Conservation (phyloP, 53 echinoderm and acorn worm species). For the Holothuria scabra region DNA sequence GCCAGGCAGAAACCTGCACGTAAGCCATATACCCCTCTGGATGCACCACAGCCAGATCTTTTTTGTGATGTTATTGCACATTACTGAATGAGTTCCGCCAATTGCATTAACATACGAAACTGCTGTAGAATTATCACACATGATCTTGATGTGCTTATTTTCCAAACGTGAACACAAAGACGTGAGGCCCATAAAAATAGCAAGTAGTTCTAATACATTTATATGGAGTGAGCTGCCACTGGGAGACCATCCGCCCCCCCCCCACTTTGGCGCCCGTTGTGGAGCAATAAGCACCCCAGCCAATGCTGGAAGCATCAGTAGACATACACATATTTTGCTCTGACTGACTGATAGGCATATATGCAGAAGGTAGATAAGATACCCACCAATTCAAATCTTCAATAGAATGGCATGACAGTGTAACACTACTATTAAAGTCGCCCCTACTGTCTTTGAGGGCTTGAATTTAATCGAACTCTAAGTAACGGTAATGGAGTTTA, state of each 20-base stretch:
- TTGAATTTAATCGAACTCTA: not conserved
- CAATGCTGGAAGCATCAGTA: slow-evolving; percentile 17
- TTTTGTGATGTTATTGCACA: too few relatives aligned
- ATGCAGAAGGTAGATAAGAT: not conserved
- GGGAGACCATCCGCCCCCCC: slow-evolving; percentile 12
- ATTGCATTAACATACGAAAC: too few relatives aligned
- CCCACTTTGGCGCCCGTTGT: not conserved
- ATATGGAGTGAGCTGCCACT: not conserved
- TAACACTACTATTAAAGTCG: not conserved
- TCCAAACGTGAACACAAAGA: too few relatives aligned
- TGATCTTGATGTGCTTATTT: too few relatives aligned
- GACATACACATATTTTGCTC: not conserved
- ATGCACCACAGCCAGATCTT: too few relatives aligned
- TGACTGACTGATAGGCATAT: not conserved
- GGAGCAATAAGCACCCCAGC: not conserved
- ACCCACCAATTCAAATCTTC: slow-evolving; percentile 5
- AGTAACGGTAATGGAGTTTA: not conserved
- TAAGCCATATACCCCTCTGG: too few relatives aligned
- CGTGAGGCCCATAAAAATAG: not conserved
- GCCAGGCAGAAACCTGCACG: too few relatives aligned
- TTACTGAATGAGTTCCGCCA: too few relatives aligned
- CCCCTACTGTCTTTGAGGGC: slow-evolving; percentile 8
- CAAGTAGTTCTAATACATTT: not conserved
- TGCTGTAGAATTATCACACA: too few relatives aligned
- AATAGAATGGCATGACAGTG: not conserved